phyloP scores from a whole-genome alignment of 2,888 invertebrate species.

The Papilio gigon region DNA sequence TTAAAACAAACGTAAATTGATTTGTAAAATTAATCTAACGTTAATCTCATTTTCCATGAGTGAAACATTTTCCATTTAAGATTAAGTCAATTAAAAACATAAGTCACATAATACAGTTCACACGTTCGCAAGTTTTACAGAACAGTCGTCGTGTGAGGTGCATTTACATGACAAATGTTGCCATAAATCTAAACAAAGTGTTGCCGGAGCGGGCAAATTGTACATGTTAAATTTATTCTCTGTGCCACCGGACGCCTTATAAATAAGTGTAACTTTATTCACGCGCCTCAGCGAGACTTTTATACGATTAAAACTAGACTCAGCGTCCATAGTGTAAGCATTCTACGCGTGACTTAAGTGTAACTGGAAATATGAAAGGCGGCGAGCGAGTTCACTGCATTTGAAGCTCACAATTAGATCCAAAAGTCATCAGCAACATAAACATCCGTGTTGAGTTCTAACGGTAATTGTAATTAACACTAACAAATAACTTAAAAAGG shows the following conservation, averaged over 20 bases:
- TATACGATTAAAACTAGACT: not conserved
- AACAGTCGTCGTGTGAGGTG: slow-evolving; percentile 48
- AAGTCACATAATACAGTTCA: slow-evolving; percentile 37
- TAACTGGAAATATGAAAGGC: no score
- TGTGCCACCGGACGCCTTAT: slow-evolving; percentile 45
- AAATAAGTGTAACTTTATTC: slow-evolving; percentile 28
- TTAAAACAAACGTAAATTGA: no score
- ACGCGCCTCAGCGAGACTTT: slow-evolving; percentile 7
- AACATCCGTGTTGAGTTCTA: no score
- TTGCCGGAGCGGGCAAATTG: slow-evolving; percentile 52
- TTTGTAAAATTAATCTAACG: no score
- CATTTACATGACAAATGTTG: slow-evolving; percentile 55
- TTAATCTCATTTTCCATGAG: no score
- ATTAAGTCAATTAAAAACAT: not conserved
- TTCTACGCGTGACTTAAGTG: not conserved
- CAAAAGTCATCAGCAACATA: no score
- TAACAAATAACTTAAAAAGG: no score
- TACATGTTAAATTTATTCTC: slow-evolving; percentile 53
- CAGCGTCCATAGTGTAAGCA: not conserved
- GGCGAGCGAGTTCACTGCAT: no score
- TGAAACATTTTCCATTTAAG: no score
- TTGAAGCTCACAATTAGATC: no score
- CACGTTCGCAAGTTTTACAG: slow-evolving; percentile 52
- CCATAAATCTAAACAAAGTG: slow-evolving; percentile 53
- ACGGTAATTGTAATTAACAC: no score